These are phyloP conservation scores for Clarias fuscus DNA, from an alignment of 2,797 vertebrate genomes.

Conservation along the genomic window DNA sequence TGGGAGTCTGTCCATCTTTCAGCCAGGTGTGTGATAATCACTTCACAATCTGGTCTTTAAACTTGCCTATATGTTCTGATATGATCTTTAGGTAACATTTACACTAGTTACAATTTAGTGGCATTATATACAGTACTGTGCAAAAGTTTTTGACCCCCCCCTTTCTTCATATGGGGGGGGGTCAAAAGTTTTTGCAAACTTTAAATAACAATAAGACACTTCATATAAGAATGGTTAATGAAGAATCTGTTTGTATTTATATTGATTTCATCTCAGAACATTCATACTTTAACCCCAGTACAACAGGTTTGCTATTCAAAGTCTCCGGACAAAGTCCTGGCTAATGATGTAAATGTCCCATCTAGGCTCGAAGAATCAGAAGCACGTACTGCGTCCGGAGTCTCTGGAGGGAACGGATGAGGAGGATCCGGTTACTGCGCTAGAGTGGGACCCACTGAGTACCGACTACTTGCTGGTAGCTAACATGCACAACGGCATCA, in stretches of 20 bases:
- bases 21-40: constrained; percentile 77
- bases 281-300: neutral
- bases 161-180: too few relatives aligned
- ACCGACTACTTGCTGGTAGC: constrained; percentile 93
- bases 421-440: constrained; percentile 90
- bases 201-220: neutral
- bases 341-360: neutral
- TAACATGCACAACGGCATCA: constrained; percentile 90
- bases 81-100: neutral
- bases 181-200: too few relatives aligned
- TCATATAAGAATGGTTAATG: neutral
- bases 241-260: neutral
- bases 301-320: neutral
- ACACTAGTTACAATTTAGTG: neutral
- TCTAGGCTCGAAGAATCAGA: constrained; percentile 89
- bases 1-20: constrained; percentile 93
- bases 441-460: constrained; percentile 96
- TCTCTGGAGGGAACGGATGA: constrained; percentile 94
- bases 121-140: too few relatives aligned
- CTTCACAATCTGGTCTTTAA: neutral
- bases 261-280: neutral
- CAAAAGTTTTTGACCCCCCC: too few relatives aligned
- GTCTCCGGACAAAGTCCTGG: neutral
- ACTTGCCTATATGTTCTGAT: neutral
- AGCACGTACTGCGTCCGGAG: constrained; percentile 91